These are phyloP conservation scores for Oceanodroma tethys DNA, from an alignment of 2,113 vertebrate species.

Conservation along the genomic window DNA sequence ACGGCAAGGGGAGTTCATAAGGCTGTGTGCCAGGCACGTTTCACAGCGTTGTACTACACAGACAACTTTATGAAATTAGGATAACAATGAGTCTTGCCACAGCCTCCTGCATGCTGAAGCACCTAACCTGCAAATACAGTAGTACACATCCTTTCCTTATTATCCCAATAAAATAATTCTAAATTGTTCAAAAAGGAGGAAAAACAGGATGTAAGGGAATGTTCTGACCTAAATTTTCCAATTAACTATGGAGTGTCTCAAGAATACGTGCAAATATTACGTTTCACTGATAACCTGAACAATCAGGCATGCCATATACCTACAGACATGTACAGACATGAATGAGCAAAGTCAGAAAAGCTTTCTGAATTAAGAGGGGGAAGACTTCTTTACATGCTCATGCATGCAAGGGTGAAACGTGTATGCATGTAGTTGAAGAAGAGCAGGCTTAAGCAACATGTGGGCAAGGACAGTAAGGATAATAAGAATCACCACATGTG, in stretches of 20 bases:
- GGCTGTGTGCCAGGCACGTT: slow-evolving; percentile 13
- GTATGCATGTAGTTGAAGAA: neutral
- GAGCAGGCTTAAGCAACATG: neutral
- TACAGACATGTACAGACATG: neutral
- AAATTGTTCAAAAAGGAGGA: neutral
- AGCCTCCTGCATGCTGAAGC: neutral
- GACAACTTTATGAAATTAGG: slow-evolving; percentile 5
- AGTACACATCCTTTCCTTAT: neutral
- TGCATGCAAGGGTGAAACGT: neutral
- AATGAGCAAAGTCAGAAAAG: neutral
- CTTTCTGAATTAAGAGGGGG: neutral
- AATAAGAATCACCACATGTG: neutral
- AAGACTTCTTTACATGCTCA: neutral
- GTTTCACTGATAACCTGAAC: neutral
- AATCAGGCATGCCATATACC: neutral
- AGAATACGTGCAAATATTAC: neutral
- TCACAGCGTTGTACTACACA: neutral
- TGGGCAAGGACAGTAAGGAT: neutral
- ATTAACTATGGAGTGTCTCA: neutral
- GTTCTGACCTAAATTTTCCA: neutral
- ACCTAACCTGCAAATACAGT: neutral
- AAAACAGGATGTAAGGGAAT: neutral
- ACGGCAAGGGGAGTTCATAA: neutral
- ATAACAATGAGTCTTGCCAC: neutral
- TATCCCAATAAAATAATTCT: neutral